Evolutionary conservation across 2,797 vertebrate species (phyloP).

Genomic region (Rhinichthys osculus): DNA sequence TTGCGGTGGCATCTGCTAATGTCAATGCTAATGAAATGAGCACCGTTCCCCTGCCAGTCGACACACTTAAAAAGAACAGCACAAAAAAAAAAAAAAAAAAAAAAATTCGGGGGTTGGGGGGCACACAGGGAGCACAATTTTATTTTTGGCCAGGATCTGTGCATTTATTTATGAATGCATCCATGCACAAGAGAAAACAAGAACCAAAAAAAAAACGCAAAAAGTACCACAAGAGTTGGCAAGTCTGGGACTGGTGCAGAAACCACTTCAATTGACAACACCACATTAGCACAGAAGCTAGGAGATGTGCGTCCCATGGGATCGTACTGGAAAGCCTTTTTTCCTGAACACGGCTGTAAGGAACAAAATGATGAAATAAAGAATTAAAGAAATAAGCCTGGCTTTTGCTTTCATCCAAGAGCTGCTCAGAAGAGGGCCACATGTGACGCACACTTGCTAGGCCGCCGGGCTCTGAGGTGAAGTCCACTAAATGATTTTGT

Average conservation of each 20-base stretch:
- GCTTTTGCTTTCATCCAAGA: slow-evolving; percentile 38
- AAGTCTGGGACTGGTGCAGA: slow-evolving; percentile 55
- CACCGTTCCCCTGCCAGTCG: slow-evolving; percentile 64
- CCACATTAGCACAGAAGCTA: slow-evolving; percentile 60
- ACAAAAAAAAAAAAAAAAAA: slow-evolving; percentile 44
- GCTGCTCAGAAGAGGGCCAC: slow-evolving; percentile 24
- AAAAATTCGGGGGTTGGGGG: background rate
- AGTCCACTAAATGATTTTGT: slow-evolving; percentile 43
- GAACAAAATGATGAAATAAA: slow-evolving; percentile 45
- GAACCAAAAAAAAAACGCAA: slow-evolving; percentile 52
- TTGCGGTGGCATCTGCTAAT: slow-evolving; percentile 76
- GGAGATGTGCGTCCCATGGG: slow-evolving; percentile 60
- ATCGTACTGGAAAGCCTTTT: slow-evolving; percentile 61
- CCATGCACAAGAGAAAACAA: slow-evolving; percentile 65
- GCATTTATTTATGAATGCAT: slow-evolving; percentile 67
- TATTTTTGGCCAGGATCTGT: slow-evolving; percentile 46
- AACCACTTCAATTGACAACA: slow-evolving; percentile 61
- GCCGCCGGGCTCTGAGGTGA: slow-evolving; percentile 6
- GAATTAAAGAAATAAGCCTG: slow-evolving; percentile 48
- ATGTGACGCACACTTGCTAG: slow-evolving; percentile 28
- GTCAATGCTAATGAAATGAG: slow-evolving; percentile 76
- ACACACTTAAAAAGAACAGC: slow-evolving; percentile 65
- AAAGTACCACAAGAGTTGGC: slow-evolving; percentile 54
- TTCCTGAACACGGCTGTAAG: slow-evolving; percentile 40
- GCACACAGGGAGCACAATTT: slow-evolving; percentile 45